phyloP scores from a whole-genome alignment of 2,888 invertebrate species.

The Amaurobius ferox region DNA sequence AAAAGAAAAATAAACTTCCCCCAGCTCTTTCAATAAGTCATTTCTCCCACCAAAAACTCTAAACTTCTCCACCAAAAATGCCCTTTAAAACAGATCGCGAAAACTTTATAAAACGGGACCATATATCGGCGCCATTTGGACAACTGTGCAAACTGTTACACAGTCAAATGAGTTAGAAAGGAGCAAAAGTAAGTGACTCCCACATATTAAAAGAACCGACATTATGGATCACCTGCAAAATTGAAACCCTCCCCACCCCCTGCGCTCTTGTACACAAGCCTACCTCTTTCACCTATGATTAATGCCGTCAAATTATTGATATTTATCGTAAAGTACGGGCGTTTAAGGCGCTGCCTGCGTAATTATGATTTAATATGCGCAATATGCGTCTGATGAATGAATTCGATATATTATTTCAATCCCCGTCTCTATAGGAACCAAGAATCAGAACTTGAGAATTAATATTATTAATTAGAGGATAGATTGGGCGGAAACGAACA shows the following conservation, averaged over 20 bases:
- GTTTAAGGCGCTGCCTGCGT: slow-evolving; percentile 64
- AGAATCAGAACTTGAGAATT: slow-evolving; percentile 67
- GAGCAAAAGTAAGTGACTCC: slow-evolving; percentile 35
- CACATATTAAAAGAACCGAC: slow-evolving; percentile 60
- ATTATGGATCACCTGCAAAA: slow-evolving; percentile 71
- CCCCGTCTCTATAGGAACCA: slow-evolving; percentile 28
- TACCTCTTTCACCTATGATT: slow-evolving; percentile 54
- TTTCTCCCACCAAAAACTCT: not conserved
- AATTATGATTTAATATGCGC: slow-evolving; percentile 71
- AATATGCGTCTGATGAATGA: slow-evolving; percentile 65
- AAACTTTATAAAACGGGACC: slow-evolving; percentile 68
- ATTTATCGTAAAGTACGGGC: slow-evolving; percentile 70
- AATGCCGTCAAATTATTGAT: slow-evolving; percentile 69
- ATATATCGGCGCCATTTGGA: slow-evolving; percentile 31
- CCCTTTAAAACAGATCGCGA: slow-evolving; percentile 45
- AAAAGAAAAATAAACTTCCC: not conserved
- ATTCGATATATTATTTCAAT: slow-evolving; percentile 47
- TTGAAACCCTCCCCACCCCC: slow-evolving; percentile 46
- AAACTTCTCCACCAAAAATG: slow-evolving; percentile 33
- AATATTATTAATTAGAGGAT: slow-evolving; percentile 67
- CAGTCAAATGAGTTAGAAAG: slow-evolving; percentile 56
- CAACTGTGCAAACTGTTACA: slow-evolving; percentile 7
- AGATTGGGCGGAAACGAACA: slow-evolving; percentile 62
- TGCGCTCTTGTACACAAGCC: slow-evolving; percentile 38
- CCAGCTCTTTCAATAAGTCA: slow-evolving; percentile 51